A percentile compares a stretch with the other conserved stretches of the same genome.
Conservation (phyloP, 2,888 invertebrate genomes). For the Xestia c-nigrum region DNA sequence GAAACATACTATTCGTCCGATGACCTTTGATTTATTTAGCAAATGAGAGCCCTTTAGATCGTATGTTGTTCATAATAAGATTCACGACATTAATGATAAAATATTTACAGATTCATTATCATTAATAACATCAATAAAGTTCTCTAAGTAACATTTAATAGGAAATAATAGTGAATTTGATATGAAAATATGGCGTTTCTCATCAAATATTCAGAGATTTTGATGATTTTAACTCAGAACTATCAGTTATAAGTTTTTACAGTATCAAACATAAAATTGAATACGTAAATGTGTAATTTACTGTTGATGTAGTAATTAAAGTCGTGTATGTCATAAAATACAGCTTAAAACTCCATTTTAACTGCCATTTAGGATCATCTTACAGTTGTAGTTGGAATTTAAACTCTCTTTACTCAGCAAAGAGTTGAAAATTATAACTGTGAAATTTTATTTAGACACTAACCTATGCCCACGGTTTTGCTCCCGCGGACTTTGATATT, state of each 20-base stretch:
- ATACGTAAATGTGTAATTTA: neutral
- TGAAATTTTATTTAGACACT: neutral
- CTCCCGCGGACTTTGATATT: too few species aligned
- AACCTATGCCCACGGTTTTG: too few species aligned
- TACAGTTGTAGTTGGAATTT: neutral
- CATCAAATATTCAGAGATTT: constrained; percentile 19
- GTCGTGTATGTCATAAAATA: constrained; percentile 16
- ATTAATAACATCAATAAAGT: constrained; percentile 1
- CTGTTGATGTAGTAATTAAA: constrained; percentile 22
- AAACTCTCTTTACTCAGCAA: neutral
- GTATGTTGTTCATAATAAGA: neutral
- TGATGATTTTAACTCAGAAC: neutral
- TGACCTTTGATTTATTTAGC: neutral
- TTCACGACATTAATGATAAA: neutral
- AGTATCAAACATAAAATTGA: neutral
- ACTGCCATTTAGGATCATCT: neutral
- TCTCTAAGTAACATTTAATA: neutral
- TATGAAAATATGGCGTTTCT: constrained; percentile 9
- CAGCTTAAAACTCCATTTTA: neutral
- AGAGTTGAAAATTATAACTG: neutral
- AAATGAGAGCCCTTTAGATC: neutral
- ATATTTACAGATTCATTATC: neutral
- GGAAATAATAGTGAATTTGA: constrained; percentile 1
- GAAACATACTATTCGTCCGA: too few species aligned
- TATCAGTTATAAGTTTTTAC: neutral